Evolutionary conservation across 2,113 vertebrate genomes (phyloP).

Genomic region (Plecotus auritus): DNA sequence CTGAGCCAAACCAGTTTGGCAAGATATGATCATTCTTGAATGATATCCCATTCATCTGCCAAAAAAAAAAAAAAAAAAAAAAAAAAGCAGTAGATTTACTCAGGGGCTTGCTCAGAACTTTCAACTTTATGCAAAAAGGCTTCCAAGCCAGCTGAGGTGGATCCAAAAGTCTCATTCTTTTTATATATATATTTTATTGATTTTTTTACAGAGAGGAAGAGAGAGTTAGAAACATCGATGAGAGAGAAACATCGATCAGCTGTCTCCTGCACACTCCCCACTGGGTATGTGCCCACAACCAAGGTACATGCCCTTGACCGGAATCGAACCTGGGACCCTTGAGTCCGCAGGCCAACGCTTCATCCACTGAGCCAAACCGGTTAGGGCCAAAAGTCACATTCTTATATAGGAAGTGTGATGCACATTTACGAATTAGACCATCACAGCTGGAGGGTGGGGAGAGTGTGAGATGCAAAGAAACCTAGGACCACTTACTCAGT

Average conservation of each 20-base stretch:
- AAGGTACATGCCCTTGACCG: too few relatives aligned
- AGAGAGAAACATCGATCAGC: too few relatives aligned
- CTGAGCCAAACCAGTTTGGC: too few relatives aligned
- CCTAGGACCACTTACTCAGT: background rate
- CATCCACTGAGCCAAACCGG: background rate
- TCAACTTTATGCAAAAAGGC: background rate
- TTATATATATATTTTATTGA: too few relatives aligned
- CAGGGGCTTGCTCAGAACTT: background rate
- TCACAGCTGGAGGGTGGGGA: background rate
- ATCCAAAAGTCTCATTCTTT: background rate
- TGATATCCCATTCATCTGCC: background rate
- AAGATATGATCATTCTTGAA: background rate
- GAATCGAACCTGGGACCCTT: too few relatives aligned
- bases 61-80: background rate
- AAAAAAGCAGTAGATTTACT: background rate
- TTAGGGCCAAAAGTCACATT: background rate
- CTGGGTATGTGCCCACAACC: too few relatives aligned
- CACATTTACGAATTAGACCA: background rate
- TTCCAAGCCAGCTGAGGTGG: background rate
- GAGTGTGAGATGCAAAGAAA: background rate
- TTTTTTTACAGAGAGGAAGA: too few relatives aligned
- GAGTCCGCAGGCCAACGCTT: too few relatives aligned
- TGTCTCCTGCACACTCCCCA: too few relatives aligned
- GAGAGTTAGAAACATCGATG: too few relatives aligned
- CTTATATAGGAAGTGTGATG: background rate